A percentile compares a stretch with the other conserved stretches of the same genome.
phyloP scores from a whole-genome alignment of 2,113 vertebrate species.

The Myrmecobius fasciatus region DNA sequence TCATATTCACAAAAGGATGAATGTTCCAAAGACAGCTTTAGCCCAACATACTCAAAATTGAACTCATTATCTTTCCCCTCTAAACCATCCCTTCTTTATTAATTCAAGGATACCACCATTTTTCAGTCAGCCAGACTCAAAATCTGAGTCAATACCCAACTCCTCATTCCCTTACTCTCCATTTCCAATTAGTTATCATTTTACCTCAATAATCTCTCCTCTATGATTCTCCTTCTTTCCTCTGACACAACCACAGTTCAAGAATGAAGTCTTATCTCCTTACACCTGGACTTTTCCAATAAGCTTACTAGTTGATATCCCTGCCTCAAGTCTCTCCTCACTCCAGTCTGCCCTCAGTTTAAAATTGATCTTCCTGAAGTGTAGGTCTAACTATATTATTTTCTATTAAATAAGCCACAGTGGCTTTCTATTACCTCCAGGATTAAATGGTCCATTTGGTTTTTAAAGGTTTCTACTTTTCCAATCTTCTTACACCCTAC shows the following conservation, averaged over 20 bases:
- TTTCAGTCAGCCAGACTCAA: background rate
- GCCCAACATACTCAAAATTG: slow-evolving; percentile 36
- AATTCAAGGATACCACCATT: background rate
- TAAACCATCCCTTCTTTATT: background rate
- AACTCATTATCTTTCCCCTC: background rate
- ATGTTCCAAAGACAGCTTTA: slow-evolving; percentile 38
- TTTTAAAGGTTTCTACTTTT: background rate
- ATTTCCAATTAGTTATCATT: background rate
- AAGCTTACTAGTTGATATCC: slow-evolving; percentile 9
- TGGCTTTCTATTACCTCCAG: background rate
- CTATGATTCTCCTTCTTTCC: background rate
- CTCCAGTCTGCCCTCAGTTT: slow-evolving; percentile 14
- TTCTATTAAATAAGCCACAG: slow-evolving; percentile 37
- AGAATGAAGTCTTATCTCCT: background rate
- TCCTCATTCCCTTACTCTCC: background rate
- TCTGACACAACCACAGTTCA: slow-evolving; percentile 10
- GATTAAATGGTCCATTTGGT: background rate
- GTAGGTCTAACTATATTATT: background rate
- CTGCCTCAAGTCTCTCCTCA: slow-evolving; percentile 31
- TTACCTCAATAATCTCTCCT: no score
- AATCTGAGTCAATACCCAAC: background rate
- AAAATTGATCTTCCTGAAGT: slow-evolving; percentile 15
- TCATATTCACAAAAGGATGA: background rate
- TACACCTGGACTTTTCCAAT: background rate
- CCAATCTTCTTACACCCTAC: background rate